Conservation (phyloP, 2,888 invertebrate species). For the Lithophane socia region DNA sequence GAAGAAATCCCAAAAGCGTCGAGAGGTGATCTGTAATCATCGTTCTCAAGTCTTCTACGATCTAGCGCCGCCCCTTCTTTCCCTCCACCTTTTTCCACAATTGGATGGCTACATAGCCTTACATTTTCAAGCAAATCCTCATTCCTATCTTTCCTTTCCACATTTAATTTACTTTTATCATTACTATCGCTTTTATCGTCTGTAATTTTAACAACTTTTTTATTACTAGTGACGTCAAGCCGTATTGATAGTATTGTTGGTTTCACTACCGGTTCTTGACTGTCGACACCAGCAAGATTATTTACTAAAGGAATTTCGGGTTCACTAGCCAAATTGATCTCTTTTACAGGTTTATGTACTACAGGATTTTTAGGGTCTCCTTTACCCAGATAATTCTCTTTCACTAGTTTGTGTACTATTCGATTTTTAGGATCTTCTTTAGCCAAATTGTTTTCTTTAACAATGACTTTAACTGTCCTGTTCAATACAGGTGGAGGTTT, state of each 20-base stretch:
- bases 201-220: conserved; percentile 78
- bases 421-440: conserved; percentile 71
- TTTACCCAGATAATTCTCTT: conserved; percentile 79
- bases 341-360: conserved; percentile 76
- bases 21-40: conserved; percentile 86
- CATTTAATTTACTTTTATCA: conserved; percentile 40
- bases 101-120: conserved; percentile 51
- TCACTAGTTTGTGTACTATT: conserved; percentile 70
- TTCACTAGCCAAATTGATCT: conserved; percentile 70
- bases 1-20: conserved; percentile 79
- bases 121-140: conserved; percentile 48
- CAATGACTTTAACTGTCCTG: conserved; percentile 47
- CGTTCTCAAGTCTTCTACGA: conserved; percentile 51
- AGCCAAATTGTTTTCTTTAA: conserved; percentile 83
- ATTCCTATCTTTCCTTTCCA: conserved; percentile 28
- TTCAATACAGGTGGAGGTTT: conserved; percentile 26
- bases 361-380: conserved; percentile 68
- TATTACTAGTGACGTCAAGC: conserved; percentile 79
- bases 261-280: conserved; percentile 20
- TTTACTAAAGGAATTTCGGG: conserved; percentile 62
- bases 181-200: conserved; percentile 60
- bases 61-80: conserved; percentile 34
- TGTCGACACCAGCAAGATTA: conserved; percentile 4
- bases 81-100: conserved; percentile 65
- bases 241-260: conserved; percentile 77